Conservation (phyloP, 2,113 vertebrate genomes). For the Microcebus lehilahytsara region DNA sequence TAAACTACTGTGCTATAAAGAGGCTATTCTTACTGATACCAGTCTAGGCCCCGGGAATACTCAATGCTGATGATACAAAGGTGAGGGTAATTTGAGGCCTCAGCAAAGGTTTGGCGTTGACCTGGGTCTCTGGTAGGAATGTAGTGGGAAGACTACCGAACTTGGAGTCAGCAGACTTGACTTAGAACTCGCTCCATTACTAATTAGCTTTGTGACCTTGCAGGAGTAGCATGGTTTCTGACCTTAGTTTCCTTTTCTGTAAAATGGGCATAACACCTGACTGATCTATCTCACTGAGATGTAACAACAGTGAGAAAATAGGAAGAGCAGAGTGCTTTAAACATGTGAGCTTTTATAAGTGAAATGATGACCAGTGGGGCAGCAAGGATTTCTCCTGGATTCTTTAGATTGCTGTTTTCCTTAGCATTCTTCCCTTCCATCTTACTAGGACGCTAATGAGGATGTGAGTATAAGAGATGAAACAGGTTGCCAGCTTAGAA, state of each 20-base stretch:
- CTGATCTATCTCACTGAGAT: background rate
- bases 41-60: no score
- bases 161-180: background rate
- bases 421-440: background rate
- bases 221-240: background rate
- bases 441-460: background rate
- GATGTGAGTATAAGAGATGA: background rate
- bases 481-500: background rate
- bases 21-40: background rate
- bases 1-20: no score
- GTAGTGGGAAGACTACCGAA: background rate
- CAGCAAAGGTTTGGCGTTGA: background rate
- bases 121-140: background rate
- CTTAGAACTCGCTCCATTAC: no score
- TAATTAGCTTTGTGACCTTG: background rate
- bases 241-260: background rate
- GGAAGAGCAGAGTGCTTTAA: background rate
- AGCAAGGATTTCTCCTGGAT: background rate
- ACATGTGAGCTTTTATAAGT: background rate
- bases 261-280: background rate
- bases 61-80: no score
- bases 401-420: background rate
- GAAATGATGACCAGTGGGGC: background rate
- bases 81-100: background rate
- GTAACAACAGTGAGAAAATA: background rate